Base-by-base conservation (phyloP, 2,797 vertebrate genomes). In the Girardinus metallicus region DNA sequence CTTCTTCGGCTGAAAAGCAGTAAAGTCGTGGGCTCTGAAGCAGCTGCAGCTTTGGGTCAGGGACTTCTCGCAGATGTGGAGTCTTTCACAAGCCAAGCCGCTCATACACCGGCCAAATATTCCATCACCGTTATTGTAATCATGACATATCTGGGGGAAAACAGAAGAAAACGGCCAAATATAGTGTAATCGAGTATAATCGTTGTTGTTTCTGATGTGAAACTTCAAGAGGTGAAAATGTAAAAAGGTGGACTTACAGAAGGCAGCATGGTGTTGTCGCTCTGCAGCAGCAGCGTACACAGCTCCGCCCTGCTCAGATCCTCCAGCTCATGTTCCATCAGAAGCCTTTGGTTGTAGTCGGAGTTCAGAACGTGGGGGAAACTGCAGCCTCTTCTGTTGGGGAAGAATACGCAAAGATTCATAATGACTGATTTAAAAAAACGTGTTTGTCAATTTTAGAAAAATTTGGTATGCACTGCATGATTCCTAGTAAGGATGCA, bases 41-140 rank as follows among this genome's bases (percentile, higher is more conserved):
- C 95, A 96, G 70, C 4, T 47, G 76, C 95, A 96, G 26, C 80
- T 11, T 0, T 39, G 55, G 1, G 29, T 74, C 77, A 95, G 76
- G 80, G 78, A 92, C 10, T 0, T 76, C 82, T 95, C 84, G 11
- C 96, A 96, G 84, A 96, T 77, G 39, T 96, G 95, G 46, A 96
- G 60, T 1, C 94, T 86, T 44, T 18, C 85, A 71, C 96, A 96
- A 49, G 0, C 72, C 0, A 73, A 5, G 0, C 78, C 91, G 0
- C 85, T 87, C 34, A 44, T 5, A 78, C 96, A 96, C 4, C 43
- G 71, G 2, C 94, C 93, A 0, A 90, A 92, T 53, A 31, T 29
- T 0, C 91, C 94, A 0, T 26, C 10, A 1, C 95, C 94, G 1
- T 95, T 96, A 89, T 96, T 96, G 89, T 96, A 96, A 21, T 92